Conservation (phyloP, 2,888 invertebrate genomes). For the Acanthosepion lycidas region DNA sequence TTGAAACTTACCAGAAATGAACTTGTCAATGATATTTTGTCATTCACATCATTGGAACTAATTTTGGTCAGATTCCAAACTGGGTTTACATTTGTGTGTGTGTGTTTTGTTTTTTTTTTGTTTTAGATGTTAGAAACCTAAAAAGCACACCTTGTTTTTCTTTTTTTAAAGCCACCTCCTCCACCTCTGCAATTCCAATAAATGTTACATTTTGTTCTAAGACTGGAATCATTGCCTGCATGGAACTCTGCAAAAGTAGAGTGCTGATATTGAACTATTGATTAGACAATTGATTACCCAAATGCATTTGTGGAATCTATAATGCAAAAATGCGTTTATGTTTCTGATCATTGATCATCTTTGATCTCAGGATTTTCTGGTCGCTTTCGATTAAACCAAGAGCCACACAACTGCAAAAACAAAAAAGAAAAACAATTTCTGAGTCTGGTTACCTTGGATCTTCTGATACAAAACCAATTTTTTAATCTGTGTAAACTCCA, state of each 20-base stretch:
- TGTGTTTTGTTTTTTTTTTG: background rate
- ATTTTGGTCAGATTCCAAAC: background rate
- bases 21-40: background rate
- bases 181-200: background rate
- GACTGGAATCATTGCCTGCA: background rate
- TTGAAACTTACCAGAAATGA: background rate
- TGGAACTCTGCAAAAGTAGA: background rate
- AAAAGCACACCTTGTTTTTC: background rate
- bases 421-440: background rate
- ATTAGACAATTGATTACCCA: background rate
- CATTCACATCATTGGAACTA: background rate
- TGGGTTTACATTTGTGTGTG: background rate
- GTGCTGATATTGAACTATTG: background rate
- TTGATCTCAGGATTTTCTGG: background rate
- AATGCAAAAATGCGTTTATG: slow-evolving; percentile 20
- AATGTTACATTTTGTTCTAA: background rate
- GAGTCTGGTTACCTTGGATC: background rate
- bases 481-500: background rate
- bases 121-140: background rate
- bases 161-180: background rate
- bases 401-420: background rate
- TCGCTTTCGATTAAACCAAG: background rate
- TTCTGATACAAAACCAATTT: background rate
- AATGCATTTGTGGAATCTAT: background rate
- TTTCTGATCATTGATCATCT: slow-evolving; percentile 33